Evolutionary conservation across 1,140 invertebrate genomes (phyloP), one percentile per base, ranked within the genome.

Genomic region (Pseudomyrmex concolor): DNA sequence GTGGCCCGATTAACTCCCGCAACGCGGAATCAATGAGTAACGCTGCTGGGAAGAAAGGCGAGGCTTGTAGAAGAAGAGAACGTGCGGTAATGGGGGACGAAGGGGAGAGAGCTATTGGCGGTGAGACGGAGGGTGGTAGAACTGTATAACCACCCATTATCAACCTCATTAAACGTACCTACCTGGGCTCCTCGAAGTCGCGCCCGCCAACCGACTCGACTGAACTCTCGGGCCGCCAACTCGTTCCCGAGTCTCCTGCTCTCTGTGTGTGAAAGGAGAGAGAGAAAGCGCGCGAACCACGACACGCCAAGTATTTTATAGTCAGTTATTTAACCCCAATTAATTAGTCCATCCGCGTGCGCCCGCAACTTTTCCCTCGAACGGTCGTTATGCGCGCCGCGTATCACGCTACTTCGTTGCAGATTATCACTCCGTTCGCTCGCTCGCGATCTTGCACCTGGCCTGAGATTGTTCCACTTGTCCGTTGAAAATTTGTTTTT

Each of bases 81-180:
- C 34, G 34, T 34, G 34, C 34, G 34, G 34, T 34, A 34, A 34
- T 34, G 34, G 34, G 7, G 5, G 34, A 34, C 34, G 34, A 34
- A 7, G 34, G 34, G 5, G n/a, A 55, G 48, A 50, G 66, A 68
- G 50, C 76, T 84, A 85, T 84, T 64, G 85, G 84, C 5, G 15
- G 17, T 48, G 76, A 64, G 55, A 72, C 51, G 67, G 45, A 3
- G 22, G 50, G 51, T 12, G 12, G 62, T 25, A 34, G 59, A 70
- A 87, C 84, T 89, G 84, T 90, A 89, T 90, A 89, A 88, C 88
- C 66, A 84, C 25, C 89, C 83, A 90, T 90, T 90, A 90, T 90
- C 90, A 90, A 90, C 84, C 87, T 90, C 89, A 90, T 90, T 90
- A 90, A 90, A 84, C 85, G 85, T 84, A 80, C 74, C 89, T 83